These are phyloP conservation scores for Athene cunicularia DNA, from an alignment of 2,113 vertebrate genomes.

Conservation along the genomic window DNA sequence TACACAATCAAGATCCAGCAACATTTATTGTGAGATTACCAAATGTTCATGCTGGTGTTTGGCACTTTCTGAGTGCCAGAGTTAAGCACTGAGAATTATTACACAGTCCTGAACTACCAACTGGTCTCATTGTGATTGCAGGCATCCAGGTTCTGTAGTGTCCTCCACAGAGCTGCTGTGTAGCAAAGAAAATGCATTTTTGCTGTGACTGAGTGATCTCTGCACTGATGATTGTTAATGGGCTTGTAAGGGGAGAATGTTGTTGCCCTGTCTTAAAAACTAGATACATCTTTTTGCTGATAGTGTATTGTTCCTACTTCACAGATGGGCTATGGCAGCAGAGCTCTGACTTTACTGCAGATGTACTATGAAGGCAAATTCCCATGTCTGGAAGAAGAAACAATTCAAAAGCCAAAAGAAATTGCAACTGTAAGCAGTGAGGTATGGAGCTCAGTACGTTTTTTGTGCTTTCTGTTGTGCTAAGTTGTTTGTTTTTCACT, in stretches of 20 bases:
- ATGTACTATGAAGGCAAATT: slow-evolving; percentile 96
- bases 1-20: not conserved
- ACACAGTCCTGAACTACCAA: not conserved
- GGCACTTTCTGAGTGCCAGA: not conserved
- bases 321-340: slow-evolving; percentile 97
- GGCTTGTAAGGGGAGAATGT: not conserved
- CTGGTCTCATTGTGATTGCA: not conserved
- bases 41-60: not conserved
- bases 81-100: not conserved
- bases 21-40: not conserved
- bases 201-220: not conserved
- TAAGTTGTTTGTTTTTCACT: not conserved
- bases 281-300: not conserved
- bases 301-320: not conserved
- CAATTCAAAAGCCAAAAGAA: slow-evolving; percentile 67
- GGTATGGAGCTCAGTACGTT: slow-evolving; percentile 66
- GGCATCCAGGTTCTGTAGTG: not conserved
- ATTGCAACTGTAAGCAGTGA: slow-evolving; percentile 90
- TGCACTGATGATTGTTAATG: not conserved
- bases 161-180: accelerated
- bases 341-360: slow-evolving; percentile 89
- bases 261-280: not conserved
- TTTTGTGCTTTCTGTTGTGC: not conserved
- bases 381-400: slow-evolving; percentile 87
- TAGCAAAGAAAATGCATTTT: not conserved